Percentiles rank a stretch among this genome's conserved stretches.
phyloP scores from a whole-genome alignment of 2,113 vertebrate species.

The Carlito syrichta region DNA sequence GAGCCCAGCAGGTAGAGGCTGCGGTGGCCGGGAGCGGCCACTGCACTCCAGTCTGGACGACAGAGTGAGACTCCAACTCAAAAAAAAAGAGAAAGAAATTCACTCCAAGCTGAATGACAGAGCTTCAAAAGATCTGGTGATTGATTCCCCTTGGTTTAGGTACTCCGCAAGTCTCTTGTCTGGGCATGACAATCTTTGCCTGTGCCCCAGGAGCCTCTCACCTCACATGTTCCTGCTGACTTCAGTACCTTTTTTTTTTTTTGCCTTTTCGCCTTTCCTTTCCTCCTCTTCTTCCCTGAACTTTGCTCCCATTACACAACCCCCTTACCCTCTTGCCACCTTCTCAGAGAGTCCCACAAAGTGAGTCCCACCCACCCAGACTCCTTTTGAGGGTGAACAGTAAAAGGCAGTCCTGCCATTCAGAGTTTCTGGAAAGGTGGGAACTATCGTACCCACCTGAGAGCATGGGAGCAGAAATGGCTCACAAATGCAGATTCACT shows the following conservation, averaged over 20 bases:
- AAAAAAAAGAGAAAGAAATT: no score
- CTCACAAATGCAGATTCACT: neutral
- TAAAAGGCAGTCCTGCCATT: neutral
- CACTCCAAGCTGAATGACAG: neutral
- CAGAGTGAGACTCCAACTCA: no score
- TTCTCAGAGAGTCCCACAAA: neutral
- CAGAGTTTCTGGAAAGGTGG: neutral
- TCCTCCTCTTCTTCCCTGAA: neutral
- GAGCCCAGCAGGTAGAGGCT: no score
- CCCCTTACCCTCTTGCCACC: fast-evolving
- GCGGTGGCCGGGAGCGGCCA: no score
- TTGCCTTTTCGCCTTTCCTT: neutral
- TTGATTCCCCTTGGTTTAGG: neutral
- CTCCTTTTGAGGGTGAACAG: neutral
- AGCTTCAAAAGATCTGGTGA: neutral
- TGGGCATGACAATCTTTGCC: neutral
- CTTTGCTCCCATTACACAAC: neutral
- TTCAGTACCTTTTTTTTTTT: neutral
- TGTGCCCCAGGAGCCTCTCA: neutral
- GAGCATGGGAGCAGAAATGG: neutral
- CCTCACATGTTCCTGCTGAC: neutral
- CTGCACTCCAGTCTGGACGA: no score
- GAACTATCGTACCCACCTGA: fast-evolving
- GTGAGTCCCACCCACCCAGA: fast-evolving
- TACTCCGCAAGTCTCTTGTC: neutral